phyloP scores from a whole-genome alignment of 2,797 vertebrate species.

The Xyrichtys novacula region DNA sequence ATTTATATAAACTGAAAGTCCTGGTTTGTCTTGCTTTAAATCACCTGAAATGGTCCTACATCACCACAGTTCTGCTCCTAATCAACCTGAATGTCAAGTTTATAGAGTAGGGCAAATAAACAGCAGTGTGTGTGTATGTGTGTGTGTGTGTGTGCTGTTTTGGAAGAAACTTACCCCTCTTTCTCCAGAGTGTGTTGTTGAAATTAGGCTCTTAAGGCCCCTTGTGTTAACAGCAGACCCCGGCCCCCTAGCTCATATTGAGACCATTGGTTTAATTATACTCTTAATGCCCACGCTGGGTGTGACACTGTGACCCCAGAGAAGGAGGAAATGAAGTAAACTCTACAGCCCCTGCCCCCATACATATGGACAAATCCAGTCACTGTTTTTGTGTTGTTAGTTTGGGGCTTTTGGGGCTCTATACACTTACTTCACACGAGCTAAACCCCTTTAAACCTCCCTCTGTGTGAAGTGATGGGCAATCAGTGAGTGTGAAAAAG shows the following conservation, averaged over 20 bases:
- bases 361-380: slow-evolving; percentile 48
- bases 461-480: slow-evolving; percentile 39
- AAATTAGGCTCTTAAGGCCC: slow-evolving; percentile 30
- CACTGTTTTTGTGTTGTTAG: slow-evolving; percentile 43
- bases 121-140: no score
- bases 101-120: neutral
- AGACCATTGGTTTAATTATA: slow-evolving; percentile 58
- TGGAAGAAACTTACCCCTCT: slow-evolving; percentile 1
- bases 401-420: slow-evolving; percentile 2
- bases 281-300: slow-evolving; percentile 55
- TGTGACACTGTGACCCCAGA: slow-evolving; percentile 65
- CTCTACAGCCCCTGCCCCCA: slow-evolving; percentile 20
- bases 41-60: neutral
- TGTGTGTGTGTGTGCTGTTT: slow-evolving; percentile 4
- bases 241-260: slow-evolving; percentile 19
- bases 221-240: slow-evolving; percentile 46
- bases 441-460: slow-evolving; percentile 30
- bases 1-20: neutral
- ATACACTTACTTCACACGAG: slow-evolving; percentile 3
- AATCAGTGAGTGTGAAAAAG: slow-evolving; percentile 22
- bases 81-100: neutral
- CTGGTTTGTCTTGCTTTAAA: neutral
- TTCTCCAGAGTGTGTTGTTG: slow-evolving; percentile 14
- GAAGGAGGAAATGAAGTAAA: slow-evolving; percentile 69
- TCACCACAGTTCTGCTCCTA: neutral